Percentiles rank a stretch among this genome's conserved stretches.
phyloP scores from a whole-genome alignment of 2,113 vertebrate species.

The Kryptolebias marmoratus region DNA sequence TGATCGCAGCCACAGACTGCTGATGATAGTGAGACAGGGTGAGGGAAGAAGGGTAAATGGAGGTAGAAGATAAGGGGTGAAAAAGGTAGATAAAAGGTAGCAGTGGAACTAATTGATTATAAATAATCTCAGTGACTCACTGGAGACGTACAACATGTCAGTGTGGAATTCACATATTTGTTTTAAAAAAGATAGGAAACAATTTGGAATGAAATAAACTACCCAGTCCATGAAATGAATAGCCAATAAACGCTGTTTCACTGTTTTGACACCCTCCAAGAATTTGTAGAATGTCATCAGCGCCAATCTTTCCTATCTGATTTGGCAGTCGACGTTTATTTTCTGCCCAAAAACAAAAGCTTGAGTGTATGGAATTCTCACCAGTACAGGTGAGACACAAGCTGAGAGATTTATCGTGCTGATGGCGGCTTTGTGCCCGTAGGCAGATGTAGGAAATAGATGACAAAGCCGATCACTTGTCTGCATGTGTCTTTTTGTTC shows the following conservation, averaged over 20 bases:
- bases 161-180: constrained; percentile 13
- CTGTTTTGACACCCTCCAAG: constrained; percentile 23
- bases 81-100: constrained; percentile 24
- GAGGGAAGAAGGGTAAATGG: constrained; percentile 12
- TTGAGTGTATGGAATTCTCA: constrained; percentile 3
- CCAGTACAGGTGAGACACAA: constrained; percentile 55
- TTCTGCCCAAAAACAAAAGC: constrained; percentile 6
- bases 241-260: constrained; percentile 14
- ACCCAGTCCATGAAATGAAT: constrained; percentile 35
- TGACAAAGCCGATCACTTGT: constrained; percentile 70
- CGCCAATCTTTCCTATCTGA: constrained; percentile 41
- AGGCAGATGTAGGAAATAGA: constrained; percentile 72
- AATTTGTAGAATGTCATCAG: constrained; percentile 42
- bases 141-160: background rate
- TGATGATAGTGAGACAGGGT: constrained; percentile 55
- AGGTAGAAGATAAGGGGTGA: constrained; percentile 19
- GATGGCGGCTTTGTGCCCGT: constrained; percentile 54
- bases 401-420: constrained; percentile 12
- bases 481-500: constrained; percentile 59
- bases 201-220: constrained; percentile 14
- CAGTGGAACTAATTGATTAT: constrained; percentile 29
- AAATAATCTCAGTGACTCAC: constrained; percentile 39
- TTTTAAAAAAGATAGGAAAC: constrained; percentile 31
- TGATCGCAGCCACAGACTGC: constrained; percentile 61
- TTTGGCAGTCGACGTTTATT: constrained; percentile 27